Evolutionary conservation across 1,140 invertebrate species (phyloP).

Genomic region (Drosophila simulans): DNA sequence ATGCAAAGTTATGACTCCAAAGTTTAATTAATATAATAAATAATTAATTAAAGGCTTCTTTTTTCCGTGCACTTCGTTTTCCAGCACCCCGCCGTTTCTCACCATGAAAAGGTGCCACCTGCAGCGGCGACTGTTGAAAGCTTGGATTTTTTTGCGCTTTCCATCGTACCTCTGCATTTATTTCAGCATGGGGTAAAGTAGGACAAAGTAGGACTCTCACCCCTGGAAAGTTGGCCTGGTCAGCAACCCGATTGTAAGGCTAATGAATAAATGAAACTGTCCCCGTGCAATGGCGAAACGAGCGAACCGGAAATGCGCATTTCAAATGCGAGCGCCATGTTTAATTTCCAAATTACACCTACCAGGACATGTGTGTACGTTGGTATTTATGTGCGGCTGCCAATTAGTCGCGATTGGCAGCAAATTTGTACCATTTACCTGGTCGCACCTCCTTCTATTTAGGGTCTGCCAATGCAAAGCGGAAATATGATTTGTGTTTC

Average conservation of each 20-base stretch:
- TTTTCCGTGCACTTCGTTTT: constrained; percentile 3
- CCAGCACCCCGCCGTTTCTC: neutral
- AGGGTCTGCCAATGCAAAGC: constrained; percentile 40
- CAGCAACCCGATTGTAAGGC: constrained; percentile 19
- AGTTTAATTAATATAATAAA: too few species aligned
- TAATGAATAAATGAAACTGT: constrained; percentile 48
- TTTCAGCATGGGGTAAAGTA: constrained; percentile 32
- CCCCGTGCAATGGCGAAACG: neutral
- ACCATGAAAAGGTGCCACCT: constrained; percentile 39
- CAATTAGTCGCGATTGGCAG: constrained; percentile 46
- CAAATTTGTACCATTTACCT: constrained; percentile 55
- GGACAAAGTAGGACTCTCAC: constrained; percentile 32
- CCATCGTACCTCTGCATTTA: neutral
- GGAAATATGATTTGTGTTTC: constrained; percentile 73
- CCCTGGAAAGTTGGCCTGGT: constrained; percentile 17
- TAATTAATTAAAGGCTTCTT: too few species aligned
- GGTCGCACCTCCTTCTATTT: constrained; percentile 12
- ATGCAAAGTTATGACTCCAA: too few species aligned
- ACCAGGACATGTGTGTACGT: constrained; percentile 6
- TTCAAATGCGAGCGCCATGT: constrained; percentile 56
- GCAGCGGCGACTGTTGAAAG: constrained; percentile 61
- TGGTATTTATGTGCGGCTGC: neutral
- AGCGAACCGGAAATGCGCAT: constrained; percentile 59
- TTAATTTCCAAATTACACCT: constrained; percentile 67
- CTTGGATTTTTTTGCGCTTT: constrained; percentile 27